Evolutionary conservation across 2,113 vertebrate species (phyloP), one percentile per base, ranked within the genome.

Genomic region (Chionis minor): DNA sequence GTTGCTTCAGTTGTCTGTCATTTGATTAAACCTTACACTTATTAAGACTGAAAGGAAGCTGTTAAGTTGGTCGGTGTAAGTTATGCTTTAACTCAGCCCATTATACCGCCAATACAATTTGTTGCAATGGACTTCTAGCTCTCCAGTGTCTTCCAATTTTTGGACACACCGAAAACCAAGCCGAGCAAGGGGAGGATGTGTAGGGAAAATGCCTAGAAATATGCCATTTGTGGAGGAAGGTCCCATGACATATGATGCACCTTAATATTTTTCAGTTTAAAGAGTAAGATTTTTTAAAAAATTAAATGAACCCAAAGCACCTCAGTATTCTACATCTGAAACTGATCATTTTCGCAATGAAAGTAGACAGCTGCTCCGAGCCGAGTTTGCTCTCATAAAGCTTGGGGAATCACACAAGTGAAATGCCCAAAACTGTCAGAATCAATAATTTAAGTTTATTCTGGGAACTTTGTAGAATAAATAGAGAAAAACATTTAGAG

Each of bases 361-460:
- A 75, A 61, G 66, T 32, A 92, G 72, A 86, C 95, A 96, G 86
- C 86, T 95, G 83, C 93, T 97, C 59, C 3, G 4, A 91, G 83
- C 42, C 71, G 28, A 84, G 59, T 81, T 84, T 84, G 75, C 52
- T 91, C 73, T 62, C 86, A 66, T 56, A 58, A 90, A 81, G 52
- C 56, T 69, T 84, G 73, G 84, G 91, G 94, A 96, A 96, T 81
- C 69, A 91, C 95, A 61, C 70, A 91, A 95, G n/a, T 28, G 56
- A 96, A 96, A 91, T 56, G 81, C 52, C 91, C 91, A 84, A 86
- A 97, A 79, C 77, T 94, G 94, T 84, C 94, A 95, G 75, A 94
- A 93, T 78, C 86, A 96, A 94, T 94, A 91, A 91, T 86, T 87
- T 45, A 51, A 71, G 91, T 86, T 91, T 96, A 95, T 97, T 95